Conservation (phyloP, 2,888 invertebrate species). For the Archaeoteleia sp. region DNA sequence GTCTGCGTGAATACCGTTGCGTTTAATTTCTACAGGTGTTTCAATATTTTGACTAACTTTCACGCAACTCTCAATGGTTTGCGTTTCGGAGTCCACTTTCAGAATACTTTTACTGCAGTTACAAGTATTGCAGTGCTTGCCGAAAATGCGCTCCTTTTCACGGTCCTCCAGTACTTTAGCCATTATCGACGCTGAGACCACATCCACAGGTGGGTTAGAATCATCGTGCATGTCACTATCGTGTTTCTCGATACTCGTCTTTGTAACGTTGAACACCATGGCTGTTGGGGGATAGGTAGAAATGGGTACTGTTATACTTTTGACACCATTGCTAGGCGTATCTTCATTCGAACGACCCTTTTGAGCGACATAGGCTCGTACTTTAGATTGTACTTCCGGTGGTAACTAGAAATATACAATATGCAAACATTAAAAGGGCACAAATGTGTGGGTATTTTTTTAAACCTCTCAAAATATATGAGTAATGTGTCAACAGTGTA, state of each 20-base stretch:
- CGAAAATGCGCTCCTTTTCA: conserved; percentile 85
- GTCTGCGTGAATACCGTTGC: no score
- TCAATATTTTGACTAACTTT: conserved; percentile 6
- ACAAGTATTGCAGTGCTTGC: conserved; percentile 90
- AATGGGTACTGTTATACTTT: conserved; percentile 84
- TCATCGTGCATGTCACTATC: conserved; percentile 77
- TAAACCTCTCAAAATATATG: no score
- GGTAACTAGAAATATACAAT: conserved; percentile 82
- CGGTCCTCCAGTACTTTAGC: conserved; percentile 93
- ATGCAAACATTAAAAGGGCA: background rate
- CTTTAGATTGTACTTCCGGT: conserved; percentile 92
- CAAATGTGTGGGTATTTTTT: no score
- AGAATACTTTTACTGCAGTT: conserved; percentile 77
- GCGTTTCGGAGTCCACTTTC: conserved; percentile 68
- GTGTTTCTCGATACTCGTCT: conserved; percentile 69
- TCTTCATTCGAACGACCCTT: conserved; percentile 77
- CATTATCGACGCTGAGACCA: conserved; percentile 91
- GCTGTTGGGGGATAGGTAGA: conserved; percentile 90
- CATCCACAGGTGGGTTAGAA: conserved; percentile 80
- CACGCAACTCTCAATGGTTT: conserved; percentile 58
- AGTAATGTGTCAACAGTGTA: no score
- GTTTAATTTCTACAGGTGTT: no score
- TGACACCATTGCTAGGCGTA: conserved; percentile 76
- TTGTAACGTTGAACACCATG: conserved; percentile 81
- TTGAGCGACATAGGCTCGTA: conserved; percentile 84